Evolutionary conservation across 2,113 vertebrate genomes (phyloP).

Genomic region (Triplophysa rosa): DNA sequence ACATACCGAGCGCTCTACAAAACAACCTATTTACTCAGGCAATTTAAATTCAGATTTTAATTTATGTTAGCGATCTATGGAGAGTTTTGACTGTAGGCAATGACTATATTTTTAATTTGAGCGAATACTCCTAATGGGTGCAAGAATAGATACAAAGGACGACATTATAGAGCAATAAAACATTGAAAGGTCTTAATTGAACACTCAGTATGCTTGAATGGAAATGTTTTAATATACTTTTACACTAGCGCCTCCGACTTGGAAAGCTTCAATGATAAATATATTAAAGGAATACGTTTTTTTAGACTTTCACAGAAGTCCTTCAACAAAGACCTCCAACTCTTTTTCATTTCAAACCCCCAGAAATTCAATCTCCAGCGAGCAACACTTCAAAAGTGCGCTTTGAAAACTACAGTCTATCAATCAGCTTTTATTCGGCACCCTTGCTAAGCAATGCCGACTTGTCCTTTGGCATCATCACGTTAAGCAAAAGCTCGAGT

Average conservation of each 20-base stretch:
- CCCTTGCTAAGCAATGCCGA: slow-evolving; percentile 36
- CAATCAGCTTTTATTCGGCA: slow-evolving; percentile 56
- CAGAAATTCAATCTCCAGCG: slow-evolving; percentile 41
- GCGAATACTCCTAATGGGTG: not conserved
- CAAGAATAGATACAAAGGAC: not conserved
- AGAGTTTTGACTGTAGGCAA: not conserved
- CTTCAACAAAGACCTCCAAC: slow-evolving; percentile 39
- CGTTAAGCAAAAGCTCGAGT: slow-evolving; percentile 23
- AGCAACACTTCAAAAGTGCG: slow-evolving; percentile 57
- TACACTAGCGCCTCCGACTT: slow-evolving; percentile 2
- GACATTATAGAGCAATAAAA: not conserved
- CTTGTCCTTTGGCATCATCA: slow-evolving; percentile 43
- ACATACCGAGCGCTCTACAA: not conserved
- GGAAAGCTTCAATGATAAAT: slow-evolving; percentile 11
- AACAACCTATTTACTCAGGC: not conserved
- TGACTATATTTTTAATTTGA: not conserved
- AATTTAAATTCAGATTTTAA: not conserved
- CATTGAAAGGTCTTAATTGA: not conserved
- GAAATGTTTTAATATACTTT: not conserved
- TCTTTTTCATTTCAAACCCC: slow-evolving; percentile 20
- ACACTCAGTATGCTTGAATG: not conserved
- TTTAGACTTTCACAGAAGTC: slow-evolving; percentile 11
- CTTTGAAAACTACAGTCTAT: slow-evolving; percentile 61
- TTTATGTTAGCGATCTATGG: not conserved
- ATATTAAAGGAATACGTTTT: slow-evolving; percentile 1